Conservation (phyloP, 2,888 invertebrate species). For the Ormyrus thymus region DNA sequence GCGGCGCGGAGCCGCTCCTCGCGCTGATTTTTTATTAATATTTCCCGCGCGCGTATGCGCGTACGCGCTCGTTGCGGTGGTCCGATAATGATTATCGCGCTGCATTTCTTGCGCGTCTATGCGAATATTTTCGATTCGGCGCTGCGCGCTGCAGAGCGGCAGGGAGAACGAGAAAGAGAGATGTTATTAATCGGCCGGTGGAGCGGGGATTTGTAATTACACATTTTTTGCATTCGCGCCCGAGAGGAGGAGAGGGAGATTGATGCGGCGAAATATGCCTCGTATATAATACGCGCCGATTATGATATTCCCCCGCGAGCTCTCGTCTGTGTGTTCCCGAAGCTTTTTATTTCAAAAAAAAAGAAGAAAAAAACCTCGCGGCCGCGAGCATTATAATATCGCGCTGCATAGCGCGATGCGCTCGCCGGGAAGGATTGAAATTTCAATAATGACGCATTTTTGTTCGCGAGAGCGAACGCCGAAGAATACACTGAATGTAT, state of each 20-base stretch:
- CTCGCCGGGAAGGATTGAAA: conserved; percentile 16
- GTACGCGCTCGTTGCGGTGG: neutral
- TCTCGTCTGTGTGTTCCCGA: neutral
- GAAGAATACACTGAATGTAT: neutral
- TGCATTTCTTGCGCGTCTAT: conserved; percentile 40
- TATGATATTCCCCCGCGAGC: conserved; percentile 4
- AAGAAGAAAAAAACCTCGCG: too few species aligned
- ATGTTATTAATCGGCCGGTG: conserved; percentile 20
- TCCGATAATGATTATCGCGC: conserved; percentile 42
- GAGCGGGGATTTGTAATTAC: conserved; percentile 32
- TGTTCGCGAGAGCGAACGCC: neutral
- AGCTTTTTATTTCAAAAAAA: conserved; percentile 14
- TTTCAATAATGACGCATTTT: conserved; percentile 31
- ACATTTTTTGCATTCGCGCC: conserved; percentile 38
- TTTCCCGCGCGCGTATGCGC: neutral
- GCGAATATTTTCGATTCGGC: conserved; percentile 22
- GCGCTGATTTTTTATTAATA: conserved; percentile 4
- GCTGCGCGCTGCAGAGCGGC: neutral
- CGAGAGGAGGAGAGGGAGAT: neutral
- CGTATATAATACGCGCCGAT: neutral
- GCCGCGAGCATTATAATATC: too few species aligned
- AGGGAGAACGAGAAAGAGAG: neutral
- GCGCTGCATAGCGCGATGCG: neutral
- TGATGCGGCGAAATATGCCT: neutral
- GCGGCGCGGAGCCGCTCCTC: neutral